These are phyloP conservation scores for Yponomeuta cagnagella DNA, from an alignment of 2,888 invertebrate species.

Conservation along the genomic window DNA sequence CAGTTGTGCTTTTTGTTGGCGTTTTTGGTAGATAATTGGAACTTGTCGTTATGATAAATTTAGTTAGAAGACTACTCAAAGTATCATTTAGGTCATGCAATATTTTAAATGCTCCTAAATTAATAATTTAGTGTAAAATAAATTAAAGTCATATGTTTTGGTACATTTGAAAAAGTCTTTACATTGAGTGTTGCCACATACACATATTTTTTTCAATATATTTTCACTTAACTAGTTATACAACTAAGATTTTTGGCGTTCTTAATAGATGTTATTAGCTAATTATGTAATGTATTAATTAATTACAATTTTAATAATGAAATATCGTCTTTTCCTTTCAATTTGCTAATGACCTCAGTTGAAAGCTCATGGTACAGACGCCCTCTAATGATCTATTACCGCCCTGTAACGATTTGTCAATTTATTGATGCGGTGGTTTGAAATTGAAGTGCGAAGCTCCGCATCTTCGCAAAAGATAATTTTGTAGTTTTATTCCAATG, in stretches of 20 bases:
- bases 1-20: too few species aligned
- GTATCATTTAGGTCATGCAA: not conserved
- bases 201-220: not conserved
- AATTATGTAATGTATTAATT: too few species aligned
- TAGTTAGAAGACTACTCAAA: too few species aligned
- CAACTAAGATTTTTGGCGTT: not conserved
- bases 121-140: not conserved
- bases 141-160: not conserved
- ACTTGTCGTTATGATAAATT: too few species aligned
- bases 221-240: not conserved
- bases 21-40: too few species aligned
- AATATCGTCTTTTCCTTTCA: not conserved
- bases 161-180: conserved; percentile 13
- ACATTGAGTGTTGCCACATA: conserved; percentile 7
- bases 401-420: conserved; percentile 53
- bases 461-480: conserved; percentile 36
- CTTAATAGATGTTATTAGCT: too few species aligned
- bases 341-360: not conserved
- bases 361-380: conserved; percentile 53
- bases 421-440: conserved; percentile 76
- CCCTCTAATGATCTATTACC: conserved; percentile 41
- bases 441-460: conserved; percentile 64
- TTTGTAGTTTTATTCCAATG: conserved; percentile 27
- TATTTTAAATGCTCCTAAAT: not conserved
- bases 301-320: too few species aligned